Conservation (phyloP, 2,113 vertebrate species). For the Bujurquina vittata region DNA sequence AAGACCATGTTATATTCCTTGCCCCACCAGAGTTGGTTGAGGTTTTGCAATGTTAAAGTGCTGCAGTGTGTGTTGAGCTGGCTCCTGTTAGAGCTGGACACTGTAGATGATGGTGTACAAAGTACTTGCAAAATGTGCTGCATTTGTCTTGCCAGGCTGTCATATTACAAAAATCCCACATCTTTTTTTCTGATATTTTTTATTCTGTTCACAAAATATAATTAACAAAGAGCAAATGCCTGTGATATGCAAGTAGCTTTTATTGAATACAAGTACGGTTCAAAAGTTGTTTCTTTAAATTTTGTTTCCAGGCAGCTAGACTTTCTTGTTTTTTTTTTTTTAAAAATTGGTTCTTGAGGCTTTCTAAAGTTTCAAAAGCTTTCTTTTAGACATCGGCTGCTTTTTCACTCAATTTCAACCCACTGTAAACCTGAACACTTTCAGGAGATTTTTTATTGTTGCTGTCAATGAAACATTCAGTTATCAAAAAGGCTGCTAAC, state of each 20-base stretch:
- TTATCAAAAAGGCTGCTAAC: background rate
- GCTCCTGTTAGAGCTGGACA: background rate
- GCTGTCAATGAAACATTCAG: background rate
- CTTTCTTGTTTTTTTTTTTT: background rate
- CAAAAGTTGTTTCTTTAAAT: background rate
- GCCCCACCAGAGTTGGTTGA: background rate
- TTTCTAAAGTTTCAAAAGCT: background rate
- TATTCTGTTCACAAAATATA: background rate
- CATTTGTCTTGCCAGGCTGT: background rate
- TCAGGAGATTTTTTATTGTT: rapidly evolving
- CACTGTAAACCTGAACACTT: background rate
- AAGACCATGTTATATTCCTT: background rate
- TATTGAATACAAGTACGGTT: background rate
- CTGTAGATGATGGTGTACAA: background rate
- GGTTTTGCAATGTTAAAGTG: background rate
- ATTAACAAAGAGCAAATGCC: background rate
- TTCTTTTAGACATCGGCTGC: background rate
- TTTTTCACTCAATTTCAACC: too few relatives aligned
- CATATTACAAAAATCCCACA: background rate
- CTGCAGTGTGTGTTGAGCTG: background rate
- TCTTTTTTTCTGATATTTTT: background rate
- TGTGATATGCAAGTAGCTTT: background rate
- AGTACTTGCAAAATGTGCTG: background rate
- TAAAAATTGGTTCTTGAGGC: background rate
- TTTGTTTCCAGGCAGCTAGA: background rate